Conservation (phyloP, 2,113 vertebrate genomes). For the Cettia cetti region DNA sequence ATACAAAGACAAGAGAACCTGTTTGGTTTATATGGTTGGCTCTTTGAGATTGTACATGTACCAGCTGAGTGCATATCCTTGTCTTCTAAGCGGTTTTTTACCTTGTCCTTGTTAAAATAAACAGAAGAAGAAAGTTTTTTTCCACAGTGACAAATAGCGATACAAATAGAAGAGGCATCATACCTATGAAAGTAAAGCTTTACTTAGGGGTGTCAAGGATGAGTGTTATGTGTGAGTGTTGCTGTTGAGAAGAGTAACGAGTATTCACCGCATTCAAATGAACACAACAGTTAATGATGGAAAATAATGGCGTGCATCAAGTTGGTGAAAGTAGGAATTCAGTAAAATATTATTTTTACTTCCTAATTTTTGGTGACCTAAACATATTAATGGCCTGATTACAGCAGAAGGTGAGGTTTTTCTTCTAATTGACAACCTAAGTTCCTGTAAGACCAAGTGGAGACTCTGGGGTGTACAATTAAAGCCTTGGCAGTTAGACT, state of each 20-base stretch:
- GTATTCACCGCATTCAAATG: background rate
- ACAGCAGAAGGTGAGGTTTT: background rate
- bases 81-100: background rate
- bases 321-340: background rate
- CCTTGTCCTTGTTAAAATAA: background rate
- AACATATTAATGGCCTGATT: background rate
- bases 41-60: background rate
- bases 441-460: background rate
- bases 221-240: background rate
- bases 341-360: background rate
- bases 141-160: background rate
- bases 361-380: background rate
- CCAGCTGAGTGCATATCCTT: background rate
- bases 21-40: background rate
- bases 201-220: background rate
- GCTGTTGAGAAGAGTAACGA: background rate
- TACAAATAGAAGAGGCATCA: background rate
- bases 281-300: background rate
- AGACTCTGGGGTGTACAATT: fast-evolving
- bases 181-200: background rate
- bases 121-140: background rate
- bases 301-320: background rate
- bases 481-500: background rate
- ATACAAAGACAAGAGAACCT: background rate
- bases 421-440: background rate